Evolutionary conservation across 2,888 invertebrate genomes (phyloP).

Genomic region (Caenorhabditis auriculariae): DNA sequence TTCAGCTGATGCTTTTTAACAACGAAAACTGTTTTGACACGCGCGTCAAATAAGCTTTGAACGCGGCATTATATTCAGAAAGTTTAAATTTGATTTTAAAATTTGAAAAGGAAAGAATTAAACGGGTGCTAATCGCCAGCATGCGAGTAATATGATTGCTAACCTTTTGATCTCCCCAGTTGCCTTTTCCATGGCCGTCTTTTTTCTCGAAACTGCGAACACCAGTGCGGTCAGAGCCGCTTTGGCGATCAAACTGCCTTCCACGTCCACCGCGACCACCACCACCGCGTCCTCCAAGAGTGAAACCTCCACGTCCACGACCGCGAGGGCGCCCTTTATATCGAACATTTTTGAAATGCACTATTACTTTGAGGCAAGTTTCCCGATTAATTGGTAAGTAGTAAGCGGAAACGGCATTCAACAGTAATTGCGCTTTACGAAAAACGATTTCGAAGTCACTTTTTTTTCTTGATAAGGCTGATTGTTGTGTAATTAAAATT

Average conservation of each 20-base stretch:
- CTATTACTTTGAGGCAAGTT: too few relatives aligned
- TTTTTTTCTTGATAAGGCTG: too few relatives aligned
- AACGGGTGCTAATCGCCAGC: too few relatives aligned
- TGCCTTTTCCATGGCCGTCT: constrained; percentile 65
- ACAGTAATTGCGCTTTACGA: neutral
- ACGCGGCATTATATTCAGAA: too few relatives aligned
- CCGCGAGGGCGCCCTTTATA: constrained; percentile 28
- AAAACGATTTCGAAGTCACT: too few relatives aligned
- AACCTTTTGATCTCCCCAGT: constrained; percentile 58
- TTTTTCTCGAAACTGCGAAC: constrained; percentile 53
- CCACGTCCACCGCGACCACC: constrained; percentile 40
- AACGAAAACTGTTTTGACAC: neutral
- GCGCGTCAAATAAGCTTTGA: neutral
- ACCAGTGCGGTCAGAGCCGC: constrained; percentile 57
- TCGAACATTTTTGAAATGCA: neutral
- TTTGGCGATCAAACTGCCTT: constrained; percentile 52
- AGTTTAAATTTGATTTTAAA: too few relatives aligned
- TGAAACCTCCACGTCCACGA: constrained; percentile 34
- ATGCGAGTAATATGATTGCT: neutral
- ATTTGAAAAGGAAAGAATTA: too few relatives aligned
- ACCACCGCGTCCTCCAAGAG: constrained; percentile 32
- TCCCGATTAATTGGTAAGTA: neutral
- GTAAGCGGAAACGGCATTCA: neutral
- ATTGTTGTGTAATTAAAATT: too few relatives aligned
- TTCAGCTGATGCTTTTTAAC: neutral